Evolutionary conservation across 1,140 invertebrate genomes (phyloP).

Genomic region (Drosophila ohnishii): DNA sequence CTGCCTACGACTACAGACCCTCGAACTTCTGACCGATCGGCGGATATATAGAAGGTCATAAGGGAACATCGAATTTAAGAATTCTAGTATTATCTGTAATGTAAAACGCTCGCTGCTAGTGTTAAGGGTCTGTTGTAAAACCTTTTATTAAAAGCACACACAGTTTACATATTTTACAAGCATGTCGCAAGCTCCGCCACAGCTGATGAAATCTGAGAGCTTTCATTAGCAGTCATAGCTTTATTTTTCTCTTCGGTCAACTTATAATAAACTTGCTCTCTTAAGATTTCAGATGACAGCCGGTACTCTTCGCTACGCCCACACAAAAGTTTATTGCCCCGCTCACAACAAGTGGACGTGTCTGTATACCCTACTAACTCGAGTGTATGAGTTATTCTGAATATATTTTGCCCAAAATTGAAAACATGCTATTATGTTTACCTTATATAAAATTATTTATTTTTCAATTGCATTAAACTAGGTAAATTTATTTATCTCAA

Average conservation of each 20-base stretch:
- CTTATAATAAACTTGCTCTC: conserved; percentile 19
- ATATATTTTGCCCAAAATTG: neutral
- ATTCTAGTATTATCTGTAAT: conserved; percentile 10
- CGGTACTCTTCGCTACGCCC: conserved; percentile 57
- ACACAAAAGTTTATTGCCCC: conserved; percentile 70
- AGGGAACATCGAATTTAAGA: conserved; percentile 13
- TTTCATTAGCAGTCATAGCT: conserved; percentile 9
- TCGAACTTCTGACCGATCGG: conserved; percentile 34
- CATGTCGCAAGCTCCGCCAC: conserved; percentile 29
- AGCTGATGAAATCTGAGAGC: conserved; percentile 11
- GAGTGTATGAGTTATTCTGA: conserved; percentile 7
- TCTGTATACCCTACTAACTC: conserved; percentile 15
- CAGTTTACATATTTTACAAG: conserved; percentile 15
- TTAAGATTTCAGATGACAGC: conserved; percentile 10
- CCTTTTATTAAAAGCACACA: conserved; percentile 34
- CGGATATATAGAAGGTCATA: neutral
- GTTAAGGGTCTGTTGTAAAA: conserved; percentile 18
- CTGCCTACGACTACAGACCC: conserved; percentile 59
- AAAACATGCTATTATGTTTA: neutral
- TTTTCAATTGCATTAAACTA: no score
- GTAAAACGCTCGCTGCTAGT: neutral
- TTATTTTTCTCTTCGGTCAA: neutral
- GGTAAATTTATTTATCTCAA: neutral
- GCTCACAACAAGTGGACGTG: conserved; percentile 57
- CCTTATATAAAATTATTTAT: neutral